Evolutionary conservation across 2,888 invertebrate species (phyloP), one percentile per base, ranked within the genome.

Genomic region (Eledona agricola): DNA sequence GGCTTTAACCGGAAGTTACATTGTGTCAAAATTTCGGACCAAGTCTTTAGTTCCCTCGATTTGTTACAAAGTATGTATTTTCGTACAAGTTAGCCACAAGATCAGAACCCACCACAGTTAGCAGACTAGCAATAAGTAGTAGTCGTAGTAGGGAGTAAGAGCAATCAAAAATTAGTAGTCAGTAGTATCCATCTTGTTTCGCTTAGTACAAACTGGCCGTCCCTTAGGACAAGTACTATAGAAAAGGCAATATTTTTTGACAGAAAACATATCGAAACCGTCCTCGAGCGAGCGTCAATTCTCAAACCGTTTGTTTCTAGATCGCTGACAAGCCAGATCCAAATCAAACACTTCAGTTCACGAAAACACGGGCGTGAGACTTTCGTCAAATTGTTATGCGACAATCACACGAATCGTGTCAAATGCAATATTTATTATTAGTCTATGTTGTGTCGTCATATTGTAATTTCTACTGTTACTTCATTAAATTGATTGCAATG

Each of bases 181-280:
- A 5, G 1, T 19, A 19, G 19, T 5, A 5, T 6, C 19, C 19
- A 19, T 6, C 9, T 32, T 35, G 12, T 20, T 5, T 29, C 7
- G 12, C n/a, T n/a, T n/a, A n/a, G n/a, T n/a, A n/a, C n/a, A n/a
- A 34, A 34, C 19, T 23, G 16, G 29, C 42, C 31, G 42, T 42
- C 42, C 42, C 13, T 29, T 42, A 42, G 42, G 42, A 42, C 42
- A 31, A 40, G 29, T 19, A n/a, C n/a, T n/a, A n/a, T n/a, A 5
- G 26, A 26, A 12, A 12, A 47, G 37, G 46, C 46, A 46, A 46
- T 16, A 43, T 42, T 56, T 42, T 40, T 43, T 51, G 60, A 58
- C 64, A 64, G 57, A 62, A 61, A 45, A 54, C 64, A 62, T 62
- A 64, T 64, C 62, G 42, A 52, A 37, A 57, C 64, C 64, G 60